phyloP scores from a whole-genome alignment of 2,113 vertebrate species.

The Pomatostomus ruficeps region DNA sequence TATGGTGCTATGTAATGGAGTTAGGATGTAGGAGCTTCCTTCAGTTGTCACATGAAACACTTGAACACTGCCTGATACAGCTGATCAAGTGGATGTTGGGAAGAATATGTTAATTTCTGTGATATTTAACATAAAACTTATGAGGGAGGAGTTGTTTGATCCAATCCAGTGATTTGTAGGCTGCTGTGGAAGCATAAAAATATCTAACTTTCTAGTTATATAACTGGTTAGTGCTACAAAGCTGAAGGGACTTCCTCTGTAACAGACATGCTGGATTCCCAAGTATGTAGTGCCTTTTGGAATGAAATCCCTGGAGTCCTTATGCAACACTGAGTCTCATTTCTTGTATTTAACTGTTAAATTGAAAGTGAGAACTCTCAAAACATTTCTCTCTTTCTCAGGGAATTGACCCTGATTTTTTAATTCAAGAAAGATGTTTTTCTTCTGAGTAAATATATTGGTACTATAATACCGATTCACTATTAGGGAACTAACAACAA shows the following conservation, averaged over 20 bases:
- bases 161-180: neutral
- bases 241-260: conserved; percentile 2
- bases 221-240: neutral
- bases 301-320: conserved; percentile 20
- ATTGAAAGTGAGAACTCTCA: neutral
- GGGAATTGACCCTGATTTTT: neutral
- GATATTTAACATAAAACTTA: neutral
- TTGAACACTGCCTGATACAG: neutral
- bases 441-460: neutral
- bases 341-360: neutral
- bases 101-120: neutral
- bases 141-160: neutral
- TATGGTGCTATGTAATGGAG: neutral
- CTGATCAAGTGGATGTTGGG: neutral
- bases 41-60: neutral
- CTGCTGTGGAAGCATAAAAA: neutral
- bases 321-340: neutral
- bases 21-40: neutral
- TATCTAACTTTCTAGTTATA: neutral
- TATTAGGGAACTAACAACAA: neutral
- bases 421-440: neutral
- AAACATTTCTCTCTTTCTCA: neutral
- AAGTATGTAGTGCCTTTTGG: conserved; percentile 19
- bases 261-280: neutral
- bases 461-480: neutral